Percentiles rank a stretch among this genome's conserved stretches.
phyloP scores from a whole-genome alignment of 2,888 invertebrate species.

The Orthonychiurus folsomi region DNA sequence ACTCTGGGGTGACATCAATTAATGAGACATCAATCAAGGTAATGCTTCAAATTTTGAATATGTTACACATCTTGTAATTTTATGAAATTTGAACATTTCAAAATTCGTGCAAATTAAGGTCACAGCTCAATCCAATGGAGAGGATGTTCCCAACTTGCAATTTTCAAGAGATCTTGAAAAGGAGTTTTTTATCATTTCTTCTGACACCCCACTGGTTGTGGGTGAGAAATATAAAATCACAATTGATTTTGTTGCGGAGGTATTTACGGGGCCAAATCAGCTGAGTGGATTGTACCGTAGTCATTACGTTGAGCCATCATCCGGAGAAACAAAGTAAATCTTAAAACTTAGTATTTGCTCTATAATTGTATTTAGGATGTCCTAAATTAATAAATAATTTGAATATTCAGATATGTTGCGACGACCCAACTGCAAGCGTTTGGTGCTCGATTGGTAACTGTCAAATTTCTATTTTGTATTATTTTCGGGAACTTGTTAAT shows the following conservation, averaged over 20 bases:
- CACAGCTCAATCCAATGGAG: constrained; percentile 17
- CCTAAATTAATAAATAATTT: too few species aligned
- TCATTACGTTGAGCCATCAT: constrained; percentile 28
- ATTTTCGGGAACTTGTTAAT: too few species aligned
- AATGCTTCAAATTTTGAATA: constrained; percentile 7
- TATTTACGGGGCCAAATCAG: constrained; percentile 19
- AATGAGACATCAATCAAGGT: constrained; percentile 26
- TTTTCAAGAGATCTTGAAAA: constrained; percentile 20
- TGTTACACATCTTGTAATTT: too few species aligned
- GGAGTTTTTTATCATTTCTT: constrained; percentile 25
- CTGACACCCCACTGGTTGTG: constrained; percentile 14
- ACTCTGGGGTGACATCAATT: constrained; percentile 26
- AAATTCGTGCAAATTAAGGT: constrained; percentile 18
- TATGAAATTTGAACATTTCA: too few species aligned
- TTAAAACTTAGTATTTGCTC: too few species aligned
- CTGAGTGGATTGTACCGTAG: constrained; percentile 31
- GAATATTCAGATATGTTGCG: constrained; percentile 45
- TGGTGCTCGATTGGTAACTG: constrained; percentile 42
- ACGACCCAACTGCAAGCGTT: constrained; percentile 45
- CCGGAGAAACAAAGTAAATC: constrained; percentile 25
- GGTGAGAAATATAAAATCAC: constrained; percentile 24
- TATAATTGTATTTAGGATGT: too few species aligned
- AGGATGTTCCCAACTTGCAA: constrained; percentile 14
- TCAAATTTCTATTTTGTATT: too few species aligned
- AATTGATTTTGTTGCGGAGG: constrained; percentile 26